A percentile compares a stretch with the other conserved stretches of the same genome.
Evolutionary conservation across 2,797 vertebrate species (phyloP).

Genomic region (Spinus olivaceus): DNA sequence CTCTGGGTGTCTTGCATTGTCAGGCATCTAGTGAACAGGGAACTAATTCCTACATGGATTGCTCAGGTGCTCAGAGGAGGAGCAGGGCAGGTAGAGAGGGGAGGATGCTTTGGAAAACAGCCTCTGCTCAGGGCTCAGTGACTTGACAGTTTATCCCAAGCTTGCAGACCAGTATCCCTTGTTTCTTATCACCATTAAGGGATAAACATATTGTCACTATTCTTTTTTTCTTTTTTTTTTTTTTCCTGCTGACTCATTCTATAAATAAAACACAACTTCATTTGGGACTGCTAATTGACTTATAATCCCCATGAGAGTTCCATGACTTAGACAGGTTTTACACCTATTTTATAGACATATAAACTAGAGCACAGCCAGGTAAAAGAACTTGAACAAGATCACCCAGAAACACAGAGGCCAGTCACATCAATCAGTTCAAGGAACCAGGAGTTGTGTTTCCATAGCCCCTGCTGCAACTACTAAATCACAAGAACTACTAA

Average conservation of each 20-base stretch:
- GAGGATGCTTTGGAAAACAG: neutral
- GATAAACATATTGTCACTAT: neutral
- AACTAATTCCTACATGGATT: neutral
- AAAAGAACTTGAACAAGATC: neutral
- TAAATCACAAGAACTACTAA: slow-evolving; percentile 3
- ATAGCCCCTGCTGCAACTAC: slow-evolving; percentile 19
- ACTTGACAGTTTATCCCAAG: neutral
- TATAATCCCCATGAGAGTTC: neutral
- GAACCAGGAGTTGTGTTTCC: neutral
- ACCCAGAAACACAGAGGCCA: neutral
- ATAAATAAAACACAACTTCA: neutral
- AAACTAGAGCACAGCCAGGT: neutral
- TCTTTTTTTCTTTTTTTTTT: no score
- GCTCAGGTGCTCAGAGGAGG: neutral
- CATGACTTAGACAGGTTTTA: neutral
- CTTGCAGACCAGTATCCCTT: neutral
- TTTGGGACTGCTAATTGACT: neutral
- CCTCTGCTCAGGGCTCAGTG: neutral
- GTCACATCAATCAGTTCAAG: neutral
- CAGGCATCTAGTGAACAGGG: neutral
- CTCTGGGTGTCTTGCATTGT: neutral
- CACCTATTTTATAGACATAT: neutral
- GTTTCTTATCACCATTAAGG: neutral
- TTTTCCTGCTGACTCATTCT: neutral
- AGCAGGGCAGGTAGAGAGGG: neutral